Base-by-base conservation (phyloP, 2,888 invertebrate genomes). In the Panzeria rudis region DNA sequence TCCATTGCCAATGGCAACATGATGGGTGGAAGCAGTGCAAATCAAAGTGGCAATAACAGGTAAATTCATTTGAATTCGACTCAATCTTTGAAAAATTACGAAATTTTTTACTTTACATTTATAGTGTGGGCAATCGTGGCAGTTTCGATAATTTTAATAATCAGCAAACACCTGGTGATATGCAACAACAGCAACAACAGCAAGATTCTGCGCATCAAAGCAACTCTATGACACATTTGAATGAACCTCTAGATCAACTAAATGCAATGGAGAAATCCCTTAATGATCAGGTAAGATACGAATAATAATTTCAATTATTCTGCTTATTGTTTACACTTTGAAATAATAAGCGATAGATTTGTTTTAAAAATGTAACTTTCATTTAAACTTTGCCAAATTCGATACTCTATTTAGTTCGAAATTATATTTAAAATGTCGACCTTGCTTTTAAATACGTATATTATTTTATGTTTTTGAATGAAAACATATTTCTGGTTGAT, bases 181-280 rank as follows among this genome's bases (percentile, higher is more conserved):
- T 87, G 87, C 85, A 93, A 93, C 86, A 87, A 29, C 64, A 66
- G 29, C 62, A 87, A 87, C 77, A 76, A 72, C 72, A 87, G 59
- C 88, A 87, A 78, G 88, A 89, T 79, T 84, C 87, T 44, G 62
- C 78, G 25, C 85, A 86, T 72, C 86, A 86, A 86, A 94, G 93
- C 86, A 96, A 96, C 71, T 96, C 97, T 13, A 93, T 97, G 83
- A 95, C 96, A 38, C 97, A 97, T 92, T 93, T 97, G 80, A 97
- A 95, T 90, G 97, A 97, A 87, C 96, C 96, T 23, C 93, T 98
- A 87, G 97, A 98, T 93, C 97, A 97, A 61, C 94, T 98, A 8
- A 97, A 97, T 90, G 97, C 97, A 69, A 98, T 98, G 96, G 98
- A 98, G 92, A 98, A 98, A 92, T 96, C 97, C 89, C 94, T 98